Conservation (phyloP, 2,113 vertebrate genomes). For the Malaclemys terrapin region DNA sequence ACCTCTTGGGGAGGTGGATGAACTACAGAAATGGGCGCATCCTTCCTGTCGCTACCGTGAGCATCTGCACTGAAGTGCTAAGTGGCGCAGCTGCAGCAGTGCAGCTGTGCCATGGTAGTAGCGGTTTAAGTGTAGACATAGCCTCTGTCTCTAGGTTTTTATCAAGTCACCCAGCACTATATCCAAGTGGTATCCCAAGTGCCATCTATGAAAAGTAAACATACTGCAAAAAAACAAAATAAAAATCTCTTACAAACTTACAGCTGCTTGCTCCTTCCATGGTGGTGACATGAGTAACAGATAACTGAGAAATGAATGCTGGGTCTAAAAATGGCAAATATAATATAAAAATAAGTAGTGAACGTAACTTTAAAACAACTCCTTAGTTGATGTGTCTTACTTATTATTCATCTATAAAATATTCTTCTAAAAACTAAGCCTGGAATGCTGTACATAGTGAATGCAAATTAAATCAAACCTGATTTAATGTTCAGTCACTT, state of each 20-base stretch:
- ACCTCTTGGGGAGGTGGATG: not conserved
- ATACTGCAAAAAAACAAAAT: not conserved
- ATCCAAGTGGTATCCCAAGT: not conserved
- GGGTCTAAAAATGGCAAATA: not conserved
- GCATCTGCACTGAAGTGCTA: not conserved
- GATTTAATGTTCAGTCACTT: not conserved
- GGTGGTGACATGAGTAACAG: not conserved
- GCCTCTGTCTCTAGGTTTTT: not conserved
- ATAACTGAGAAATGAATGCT: not conserved
- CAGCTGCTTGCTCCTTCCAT: not conserved
- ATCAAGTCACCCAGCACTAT: not conserved
- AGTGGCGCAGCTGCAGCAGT: not conserved
- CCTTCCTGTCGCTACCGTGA: not conserved
- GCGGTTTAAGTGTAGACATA: not conserved
- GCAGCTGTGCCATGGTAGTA: too few relatives aligned
- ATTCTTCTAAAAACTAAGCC: not conserved
- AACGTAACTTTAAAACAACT: not conserved
- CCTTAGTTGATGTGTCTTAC: not conserved
- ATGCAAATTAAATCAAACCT: not conserved
- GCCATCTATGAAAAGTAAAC: not conserved
- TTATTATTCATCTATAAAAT: not conserved
- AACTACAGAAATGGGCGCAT: not conserved
- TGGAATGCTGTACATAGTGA: conserved; percentile 7
- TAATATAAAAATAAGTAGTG: fast-evolving
- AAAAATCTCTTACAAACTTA: not conserved